Evolutionary conservation across 2,113 vertebrate species (phyloP), one percentile per base, ranked within the genome.

Genomic region (Polypterus bichir): DNA sequence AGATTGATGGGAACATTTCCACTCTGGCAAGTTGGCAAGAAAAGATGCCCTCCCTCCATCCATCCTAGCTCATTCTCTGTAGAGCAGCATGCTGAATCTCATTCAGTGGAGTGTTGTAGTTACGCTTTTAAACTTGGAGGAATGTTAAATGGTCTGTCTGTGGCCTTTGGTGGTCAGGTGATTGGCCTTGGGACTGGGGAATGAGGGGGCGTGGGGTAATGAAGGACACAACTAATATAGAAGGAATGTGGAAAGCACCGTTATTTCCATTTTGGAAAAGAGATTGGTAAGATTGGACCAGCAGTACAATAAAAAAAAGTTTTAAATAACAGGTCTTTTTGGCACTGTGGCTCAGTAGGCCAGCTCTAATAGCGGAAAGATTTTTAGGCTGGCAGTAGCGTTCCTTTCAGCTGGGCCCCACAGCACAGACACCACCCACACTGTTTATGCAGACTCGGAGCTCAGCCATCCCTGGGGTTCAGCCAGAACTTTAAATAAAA

Each of bases 381-480:
- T 60, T 60, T 10, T 47, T 75, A 71, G 73, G 82, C 83, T 82
- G 81, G 83, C 77, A 78, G 83, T 83, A 80, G 81, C 75, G 82
- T 81, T 86, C 86, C 87, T 77, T 76, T 61, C 81, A 8, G 55
- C 76, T 71, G 81, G 85, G 84, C 88, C 86, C 77, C 86, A 86
- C 80, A 73, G 81, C 81, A 74, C 79, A 81, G 84, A 81, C 84
- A 85, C 88, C 88, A 86, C 88, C 88, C 88, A 89, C 88, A 85
- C 87, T 86, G 87, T 87, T 88, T 89, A 86, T 86, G 81, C 83
- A 87, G 83, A 85, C 85, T 83, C 79, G 81, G 83, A 86, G 77
- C 80, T 76, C 72, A 76, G 85, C 85, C 87, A 86, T 86, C 79
- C 83, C 83, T 83, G 82, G 79, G 81, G 77, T 81, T 75, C 79